Percentiles rank a stretch among this genome's conserved stretches.
These are phyloP conservation scores for Caranx ignobilis DNA, from an alignment of 2,113 vertebrate species.

Conservation along the genomic window DNA sequence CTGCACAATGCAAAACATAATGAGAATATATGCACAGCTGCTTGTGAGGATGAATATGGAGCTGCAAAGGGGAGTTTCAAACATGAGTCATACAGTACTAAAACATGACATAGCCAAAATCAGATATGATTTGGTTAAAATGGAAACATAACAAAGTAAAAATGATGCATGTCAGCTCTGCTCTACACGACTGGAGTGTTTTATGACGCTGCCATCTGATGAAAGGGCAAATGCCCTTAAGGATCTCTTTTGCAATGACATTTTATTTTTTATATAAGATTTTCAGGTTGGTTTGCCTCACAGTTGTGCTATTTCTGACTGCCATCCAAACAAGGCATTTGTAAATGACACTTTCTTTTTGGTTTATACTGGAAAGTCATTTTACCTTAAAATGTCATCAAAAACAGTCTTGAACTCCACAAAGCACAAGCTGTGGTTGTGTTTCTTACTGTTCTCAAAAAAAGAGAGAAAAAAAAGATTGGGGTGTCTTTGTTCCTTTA, in stretches of 20 bases:
- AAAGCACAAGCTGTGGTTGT: neutral
- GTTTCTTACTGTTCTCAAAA: neutral
- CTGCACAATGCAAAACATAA: slow-evolving; percentile 10
- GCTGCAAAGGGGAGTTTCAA: slow-evolving; percentile 6
- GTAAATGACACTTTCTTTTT: slow-evolving; percentile 20
- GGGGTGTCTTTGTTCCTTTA: neutral
- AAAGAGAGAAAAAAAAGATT: neutral
- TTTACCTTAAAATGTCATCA: slow-evolving; percentile 18
- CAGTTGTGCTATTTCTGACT: slow-evolving; percentile 29
- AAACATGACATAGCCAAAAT: slow-evolving; percentile 30
- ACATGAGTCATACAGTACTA: slow-evolving; percentile 1
- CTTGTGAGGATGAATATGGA: slow-evolving; percentile 28
- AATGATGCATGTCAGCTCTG: slow-evolving; percentile 54
- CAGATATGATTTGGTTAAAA: slow-evolving; percentile 50
- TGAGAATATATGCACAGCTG: slow-evolving; percentile 22
- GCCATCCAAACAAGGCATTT: slow-evolving; percentile 41
- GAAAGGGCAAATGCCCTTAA: slow-evolving; percentile 44
- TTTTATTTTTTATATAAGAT: slow-evolving; percentile 41
- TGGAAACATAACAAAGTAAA: slow-evolving; percentile 31
- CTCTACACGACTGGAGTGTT: slow-evolving; percentile 30
- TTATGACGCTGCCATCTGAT: slow-evolving; percentile 18
- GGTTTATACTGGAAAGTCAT: slow-evolving; percentile 22
- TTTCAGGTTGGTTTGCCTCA: slow-evolving; percentile 38
- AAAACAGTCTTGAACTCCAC: slow-evolving; percentile 15
- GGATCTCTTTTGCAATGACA: slow-evolving; percentile 38